These are phyloP conservation scores for Dromococcyx pavoninus DNA, from an alignment of 2,797 vertebrate species.

Conservation along the genomic window DNA sequence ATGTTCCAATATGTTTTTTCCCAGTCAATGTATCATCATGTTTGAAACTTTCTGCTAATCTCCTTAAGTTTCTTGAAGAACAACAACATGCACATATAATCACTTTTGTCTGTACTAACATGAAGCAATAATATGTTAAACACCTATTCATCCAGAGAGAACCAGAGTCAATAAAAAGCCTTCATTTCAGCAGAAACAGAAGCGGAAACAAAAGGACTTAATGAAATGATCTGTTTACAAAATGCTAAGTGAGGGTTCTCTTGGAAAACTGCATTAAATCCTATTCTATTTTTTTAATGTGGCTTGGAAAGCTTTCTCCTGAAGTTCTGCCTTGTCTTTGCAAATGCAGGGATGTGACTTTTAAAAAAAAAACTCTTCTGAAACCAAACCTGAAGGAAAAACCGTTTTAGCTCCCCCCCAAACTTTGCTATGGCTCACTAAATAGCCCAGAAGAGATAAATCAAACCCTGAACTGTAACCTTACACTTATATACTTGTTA, in stretches of 20 bases:
- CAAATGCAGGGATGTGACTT: slow-evolving; percentile 2
- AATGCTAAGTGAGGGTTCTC: slow-evolving; percentile 57
- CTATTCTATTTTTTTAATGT: slow-evolving; percentile 58
- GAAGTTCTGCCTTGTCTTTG: background rate
- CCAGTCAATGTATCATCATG: background rate
- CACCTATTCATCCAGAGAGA: slow-evolving; percentile 58
- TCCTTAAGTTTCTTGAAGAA: slow-evolving; percentile 13
- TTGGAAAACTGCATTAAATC: slow-evolving; percentile 58
- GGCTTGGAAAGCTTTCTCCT: slow-evolving; percentile 43
- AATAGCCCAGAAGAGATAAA: slow-evolving; percentile 74
- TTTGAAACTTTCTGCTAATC: slow-evolving; percentile 21
- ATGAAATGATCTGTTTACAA: slow-evolving; percentile 73
- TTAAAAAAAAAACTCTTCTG: background rate
- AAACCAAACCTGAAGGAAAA: background rate
- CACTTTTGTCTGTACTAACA: slow-evolving; percentile 34
- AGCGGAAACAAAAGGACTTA: slow-evolving; percentile 67
- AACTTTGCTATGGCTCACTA: slow-evolving; percentile 63
- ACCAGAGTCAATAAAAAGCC: slow-evolving; percentile 59
- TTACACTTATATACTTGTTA: slow-evolving; percentile 79
- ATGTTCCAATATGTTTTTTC: background rate
- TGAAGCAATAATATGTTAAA: slow-evolving; percentile 50
- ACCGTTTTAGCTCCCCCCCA: background rate
- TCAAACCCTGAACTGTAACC: slow-evolving; percentile 79
- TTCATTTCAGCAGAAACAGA: slow-evolving; percentile 43
- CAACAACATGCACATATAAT: background rate